Conservation (phyloP, 2,888 invertebrate species). For the Agrotis clavis region DNA sequence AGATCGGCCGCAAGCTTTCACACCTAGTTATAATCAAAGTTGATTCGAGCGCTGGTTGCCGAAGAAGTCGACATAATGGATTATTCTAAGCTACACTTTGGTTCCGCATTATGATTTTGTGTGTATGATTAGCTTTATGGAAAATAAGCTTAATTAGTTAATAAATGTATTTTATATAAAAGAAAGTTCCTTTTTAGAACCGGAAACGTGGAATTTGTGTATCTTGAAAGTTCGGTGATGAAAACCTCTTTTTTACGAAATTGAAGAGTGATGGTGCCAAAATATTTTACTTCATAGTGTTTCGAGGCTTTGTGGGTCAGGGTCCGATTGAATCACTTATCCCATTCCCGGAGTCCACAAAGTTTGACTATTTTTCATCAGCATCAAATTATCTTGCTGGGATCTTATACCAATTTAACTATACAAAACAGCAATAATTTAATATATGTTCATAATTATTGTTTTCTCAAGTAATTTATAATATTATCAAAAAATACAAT, state of each 20-base stretch:
- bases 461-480: not conserved
- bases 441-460: slow-evolving; percentile 7
- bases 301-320: slow-evolving; percentile 35
- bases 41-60: not conserved
- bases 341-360: slow-evolving; percentile 21
- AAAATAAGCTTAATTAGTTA: no score
- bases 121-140: not conserved
- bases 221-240: slow-evolving; percentile 43
- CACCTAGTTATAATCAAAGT: slow-evolving; percentile 19
- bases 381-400: slow-evolving; percentile 16
- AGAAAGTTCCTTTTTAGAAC: slow-evolving; percentile 41
- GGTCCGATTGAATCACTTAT: slow-evolving; percentile 53
- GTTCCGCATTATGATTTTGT: not conserved
- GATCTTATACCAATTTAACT: slow-evolving; percentile 13
- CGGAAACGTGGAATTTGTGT: slow-evolving; percentile 42
- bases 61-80: not conserved
- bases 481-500: slow-evolving; percentile 2
- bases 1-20: slow-evolving; percentile 10
- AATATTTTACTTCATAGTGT: slow-evolving; percentile 40
- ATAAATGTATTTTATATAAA: no score
- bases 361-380: slow-evolving; percentile 44
- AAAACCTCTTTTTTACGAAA: slow-evolving; percentile 36
- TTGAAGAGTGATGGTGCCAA: slow-evolving; percentile 35
- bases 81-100: not conserved
- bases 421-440: not conserved